Evolutionary conservation across 2,113 vertebrate species (phyloP).

Genomic region (Tricholaema leucomelas): DNA sequence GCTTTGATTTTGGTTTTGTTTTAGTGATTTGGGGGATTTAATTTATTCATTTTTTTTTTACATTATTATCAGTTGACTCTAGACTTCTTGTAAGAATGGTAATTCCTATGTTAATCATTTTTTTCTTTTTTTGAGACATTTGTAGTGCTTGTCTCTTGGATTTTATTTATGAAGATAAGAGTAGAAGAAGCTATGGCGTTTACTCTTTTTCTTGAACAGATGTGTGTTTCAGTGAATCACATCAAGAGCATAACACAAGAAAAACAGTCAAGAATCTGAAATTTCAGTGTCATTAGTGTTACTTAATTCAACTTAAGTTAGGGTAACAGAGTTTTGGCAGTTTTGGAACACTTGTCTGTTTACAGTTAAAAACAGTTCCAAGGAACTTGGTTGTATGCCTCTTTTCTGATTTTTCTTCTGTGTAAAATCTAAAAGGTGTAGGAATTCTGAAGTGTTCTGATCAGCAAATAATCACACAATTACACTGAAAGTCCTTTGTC

Average conservation of each 20-base stretch:
- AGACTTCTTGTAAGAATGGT: background rate
- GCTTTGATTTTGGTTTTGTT: background rate
- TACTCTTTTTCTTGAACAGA: background rate
- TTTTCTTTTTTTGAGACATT: background rate
- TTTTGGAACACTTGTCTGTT: background rate
- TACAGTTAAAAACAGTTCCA: background rate
- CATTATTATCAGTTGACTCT: background rate
- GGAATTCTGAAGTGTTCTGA: background rate
- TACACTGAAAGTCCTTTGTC: background rate
- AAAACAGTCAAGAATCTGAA: background rate
- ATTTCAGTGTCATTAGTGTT: background rate
- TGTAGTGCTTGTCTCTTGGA: background rate
- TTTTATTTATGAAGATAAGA: background rate
- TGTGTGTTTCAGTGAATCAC: background rate
- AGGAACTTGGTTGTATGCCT: background rate
- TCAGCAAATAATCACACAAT: background rate
- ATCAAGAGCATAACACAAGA: background rate
- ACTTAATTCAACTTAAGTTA: background rate
- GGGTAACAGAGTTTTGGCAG: background rate
- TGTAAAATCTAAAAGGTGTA: background rate
- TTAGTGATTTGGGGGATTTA: too few species aligned
- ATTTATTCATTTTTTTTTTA: too few species aligned
- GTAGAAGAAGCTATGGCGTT: background rate
- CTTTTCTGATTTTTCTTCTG: background rate
- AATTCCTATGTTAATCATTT: background rate